Percentiles rank a stretch among this genome's conserved stretches.
Evolutionary conservation across 1,140 invertebrate species (phyloP).

Genomic region (Ostrea denselamellosa): DNA sequence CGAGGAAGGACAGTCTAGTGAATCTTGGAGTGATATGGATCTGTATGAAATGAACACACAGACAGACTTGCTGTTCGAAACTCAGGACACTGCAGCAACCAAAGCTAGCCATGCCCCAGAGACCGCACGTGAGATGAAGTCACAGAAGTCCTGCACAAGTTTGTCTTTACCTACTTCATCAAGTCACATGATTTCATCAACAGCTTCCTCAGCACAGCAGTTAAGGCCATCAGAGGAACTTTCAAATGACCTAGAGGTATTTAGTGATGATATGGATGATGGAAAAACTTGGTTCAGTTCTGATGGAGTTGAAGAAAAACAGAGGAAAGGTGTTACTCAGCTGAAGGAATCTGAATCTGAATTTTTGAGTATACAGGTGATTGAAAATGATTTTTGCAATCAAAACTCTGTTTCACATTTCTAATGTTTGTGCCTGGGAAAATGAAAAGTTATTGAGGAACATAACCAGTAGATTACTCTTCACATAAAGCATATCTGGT

Average conservation of each 20-base stretch:
- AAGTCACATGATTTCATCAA: conserved; percentile 8
- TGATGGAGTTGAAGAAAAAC: background rate
- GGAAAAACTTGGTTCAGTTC: background rate
- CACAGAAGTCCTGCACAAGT: background rate
- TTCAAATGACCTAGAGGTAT: background rate
- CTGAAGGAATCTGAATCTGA: background rate
- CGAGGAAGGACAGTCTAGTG: background rate
- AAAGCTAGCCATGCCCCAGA: background rate
- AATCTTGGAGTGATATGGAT: conserved; percentile 28
- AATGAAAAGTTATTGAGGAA: no score
- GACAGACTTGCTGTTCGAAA: background rate
- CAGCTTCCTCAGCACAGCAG: background rate
- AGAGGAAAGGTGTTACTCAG: background rate
- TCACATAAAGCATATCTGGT: no score
- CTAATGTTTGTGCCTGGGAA: no score
- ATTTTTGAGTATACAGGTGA: background rate
- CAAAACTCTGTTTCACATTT: no score
- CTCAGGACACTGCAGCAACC: background rate
- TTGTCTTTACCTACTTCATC: background rate
- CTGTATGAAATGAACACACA: background rate
- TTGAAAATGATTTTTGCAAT: no score
- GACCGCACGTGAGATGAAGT: background rate
- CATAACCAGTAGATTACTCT: no score
- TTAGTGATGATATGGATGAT: background rate
- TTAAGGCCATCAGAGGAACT: background rate